Base-by-base conservation (phyloP, 2,797 vertebrate species). In the Schizopygopsis malacanthus region DNA sequence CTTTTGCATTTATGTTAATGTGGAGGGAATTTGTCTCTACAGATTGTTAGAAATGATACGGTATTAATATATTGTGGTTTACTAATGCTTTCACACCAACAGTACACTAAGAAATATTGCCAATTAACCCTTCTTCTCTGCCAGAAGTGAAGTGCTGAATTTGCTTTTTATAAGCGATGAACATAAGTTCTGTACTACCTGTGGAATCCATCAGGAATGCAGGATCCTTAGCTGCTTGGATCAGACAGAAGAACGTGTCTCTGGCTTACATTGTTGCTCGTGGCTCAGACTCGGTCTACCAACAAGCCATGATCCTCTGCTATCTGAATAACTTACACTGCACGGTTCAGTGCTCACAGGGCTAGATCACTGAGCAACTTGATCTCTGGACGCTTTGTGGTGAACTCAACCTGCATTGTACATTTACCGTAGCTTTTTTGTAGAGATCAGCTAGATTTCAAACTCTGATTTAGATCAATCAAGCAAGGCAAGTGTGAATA, bases 331-430 rank as follows among this genome's bases (percentile, higher is more conserved):
- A 82, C 50, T 18, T 54, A 59, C 80, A 72, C 50, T 82, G 22
- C 80, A 82, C 10, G 80, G 18, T 54, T 41, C 65, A 28, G 65
- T 56, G 67, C 80, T 39, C 80, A 50, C 63, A 67, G 63, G 79
- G n/a, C 43, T 15, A 59, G 80, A 82, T 59, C 50, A 43, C 47
- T 39, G 67, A 71, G 67, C 65, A 82, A 71, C 80, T 41, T 82
- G 80, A 82, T 82, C 80, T 43, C 47, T 56, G 67, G 50, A 71
- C 4, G 13, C 33, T 72, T 71, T 33, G 80, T 37, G 37, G 47
- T 72, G 33, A 82, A 72, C 52, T 71, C 1, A 39, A 82, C 50
- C 65, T 72, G 47, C 33, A 43, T 52, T 59, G 33, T 16, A 25
- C 28, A 41, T 4, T 37, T 4, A 52, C 9, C 65, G 18, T 33